Conservation (phyloP, 2,113 vertebrate species). For the Archilochus colubris region DNA sequence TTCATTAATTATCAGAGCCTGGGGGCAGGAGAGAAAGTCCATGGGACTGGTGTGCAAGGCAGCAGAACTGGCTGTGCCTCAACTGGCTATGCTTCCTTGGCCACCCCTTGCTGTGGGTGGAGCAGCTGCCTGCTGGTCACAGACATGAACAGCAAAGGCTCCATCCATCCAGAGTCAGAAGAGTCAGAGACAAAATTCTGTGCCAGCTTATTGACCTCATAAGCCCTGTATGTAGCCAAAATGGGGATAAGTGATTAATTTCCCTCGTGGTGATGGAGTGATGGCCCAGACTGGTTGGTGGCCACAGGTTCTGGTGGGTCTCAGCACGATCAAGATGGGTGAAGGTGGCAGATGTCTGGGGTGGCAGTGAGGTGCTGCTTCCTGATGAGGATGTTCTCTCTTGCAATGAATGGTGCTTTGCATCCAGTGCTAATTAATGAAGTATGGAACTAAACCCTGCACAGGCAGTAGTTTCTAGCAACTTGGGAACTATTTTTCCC, state of each 20-base stretch:
- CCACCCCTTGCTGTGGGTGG: not conserved
- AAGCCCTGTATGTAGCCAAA: not conserved
- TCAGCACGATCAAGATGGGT: accelerated
- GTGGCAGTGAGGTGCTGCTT: not conserved
- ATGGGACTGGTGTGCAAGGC: not conserved
- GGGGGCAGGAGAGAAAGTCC: not conserved
- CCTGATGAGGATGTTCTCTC: not conserved
- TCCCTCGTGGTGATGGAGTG: accelerated
- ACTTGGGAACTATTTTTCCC: not conserved
- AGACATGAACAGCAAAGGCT: not conserved
- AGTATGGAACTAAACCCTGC: not conserved
- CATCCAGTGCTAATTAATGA: not conserved
- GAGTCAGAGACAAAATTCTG: not conserved
- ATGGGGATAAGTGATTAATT: not conserved
- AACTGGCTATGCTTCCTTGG: not conserved
- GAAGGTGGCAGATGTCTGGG: not conserved
- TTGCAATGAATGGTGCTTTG: not conserved
- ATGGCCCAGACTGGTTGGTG: accelerated
- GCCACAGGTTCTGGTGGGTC: not conserved
- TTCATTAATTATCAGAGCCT: not conserved
- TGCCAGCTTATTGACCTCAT: not conserved
- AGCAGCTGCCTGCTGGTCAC: not conserved
- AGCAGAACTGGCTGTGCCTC: accelerated
- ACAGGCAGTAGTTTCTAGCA: not conserved
- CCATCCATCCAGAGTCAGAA: not conserved